Conservation (phyloP, 1,140 invertebrate genomes). For the Prorops nasuta region DNA sequence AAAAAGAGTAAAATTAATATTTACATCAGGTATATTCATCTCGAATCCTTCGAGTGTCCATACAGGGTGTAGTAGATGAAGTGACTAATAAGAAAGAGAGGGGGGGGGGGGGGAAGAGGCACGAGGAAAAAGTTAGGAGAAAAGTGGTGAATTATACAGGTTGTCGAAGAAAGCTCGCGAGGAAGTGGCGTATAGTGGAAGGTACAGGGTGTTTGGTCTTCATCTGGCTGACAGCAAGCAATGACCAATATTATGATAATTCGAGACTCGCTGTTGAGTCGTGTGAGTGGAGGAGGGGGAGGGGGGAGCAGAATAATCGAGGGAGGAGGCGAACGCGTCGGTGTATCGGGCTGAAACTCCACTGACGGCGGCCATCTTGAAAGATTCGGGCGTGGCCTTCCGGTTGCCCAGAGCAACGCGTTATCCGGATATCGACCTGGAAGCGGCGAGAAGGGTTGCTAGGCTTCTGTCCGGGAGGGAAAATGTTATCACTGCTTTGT, state of each 20-base stretch:
- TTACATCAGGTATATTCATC: too few species aligned
- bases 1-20: too few species aligned
- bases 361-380: constrained; percentile 49
- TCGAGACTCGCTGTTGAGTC: constrained; percentile 30
- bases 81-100: too few species aligned
- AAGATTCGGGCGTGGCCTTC: constrained; percentile 51
- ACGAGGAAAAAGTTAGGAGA: constrained; percentile 23
- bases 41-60: too few species aligned
- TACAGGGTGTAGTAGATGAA: too few species aligned
- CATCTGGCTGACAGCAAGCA: constrained; percentile 27
- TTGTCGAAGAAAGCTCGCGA: too few species aligned
- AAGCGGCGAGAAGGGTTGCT: constrained; percentile 49
- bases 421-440: constrained; percentile 55
- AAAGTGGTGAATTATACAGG: constrained; percentile 6
- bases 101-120: too few species aligned
- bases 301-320: constrained; percentile 6
- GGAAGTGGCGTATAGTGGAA: too few species aligned
- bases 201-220: too few species aligned
- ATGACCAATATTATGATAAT: constrained; percentile 57
- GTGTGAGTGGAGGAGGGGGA: constrained; percentile 15
- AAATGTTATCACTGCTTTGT: constrained; percentile 60
- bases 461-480: constrained; percentile 56
- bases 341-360: too few species aligned
- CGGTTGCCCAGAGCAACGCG: constrained; percentile 48
- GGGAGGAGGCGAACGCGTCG: background rate